phyloP scores from a whole-genome alignment of 2,888 invertebrate species.

The Brachypalpus laphriformis region DNA sequence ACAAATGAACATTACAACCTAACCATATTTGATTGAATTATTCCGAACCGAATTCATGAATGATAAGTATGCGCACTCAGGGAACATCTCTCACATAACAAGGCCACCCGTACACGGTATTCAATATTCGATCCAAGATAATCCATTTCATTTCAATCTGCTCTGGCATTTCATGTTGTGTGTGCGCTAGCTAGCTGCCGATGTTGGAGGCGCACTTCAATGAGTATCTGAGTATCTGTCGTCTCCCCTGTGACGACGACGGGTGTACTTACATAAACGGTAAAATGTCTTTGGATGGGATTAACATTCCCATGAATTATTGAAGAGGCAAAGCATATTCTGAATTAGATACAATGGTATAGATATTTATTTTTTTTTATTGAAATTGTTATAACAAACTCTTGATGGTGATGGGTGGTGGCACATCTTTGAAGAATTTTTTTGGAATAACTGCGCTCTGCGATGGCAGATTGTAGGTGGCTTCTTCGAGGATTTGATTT shows the following conservation, averaged over 20 bases:
- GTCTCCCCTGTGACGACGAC: constrained; percentile 1
- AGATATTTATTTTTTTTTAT: constrained; percentile 29
- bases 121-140: constrained; percentile 72
- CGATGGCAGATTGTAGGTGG: background rate
- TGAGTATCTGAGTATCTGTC: background rate
- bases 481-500: background rate
- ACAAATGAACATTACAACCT: constrained; percentile 66
- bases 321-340: constrained; percentile 60
- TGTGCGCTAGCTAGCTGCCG: constrained; percentile 3
- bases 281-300: constrained; percentile 66
- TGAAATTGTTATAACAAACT: constrained; percentile 29
- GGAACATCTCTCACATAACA: constrained; percentile 27
- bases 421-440: constrained; percentile 26
- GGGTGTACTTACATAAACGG: constrained; percentile 59
- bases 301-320: constrained; percentile 72
- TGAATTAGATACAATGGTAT: background rate
- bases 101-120: constrained; percentile 43
- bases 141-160: constrained; percentile 72
- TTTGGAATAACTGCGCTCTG: background rate
- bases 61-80: constrained; percentile 59
- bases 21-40: constrained; percentile 70
- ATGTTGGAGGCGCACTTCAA: constrained; percentile 16
- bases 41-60: constrained; percentile 69
- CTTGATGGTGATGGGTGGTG: background rate
- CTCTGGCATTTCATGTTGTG: constrained; percentile 57